These are phyloP conservation scores for Amphiduros pacificus DNA, from an alignment of 2,888 invertebrate genomes.

Conservation along the genomic window DNA sequence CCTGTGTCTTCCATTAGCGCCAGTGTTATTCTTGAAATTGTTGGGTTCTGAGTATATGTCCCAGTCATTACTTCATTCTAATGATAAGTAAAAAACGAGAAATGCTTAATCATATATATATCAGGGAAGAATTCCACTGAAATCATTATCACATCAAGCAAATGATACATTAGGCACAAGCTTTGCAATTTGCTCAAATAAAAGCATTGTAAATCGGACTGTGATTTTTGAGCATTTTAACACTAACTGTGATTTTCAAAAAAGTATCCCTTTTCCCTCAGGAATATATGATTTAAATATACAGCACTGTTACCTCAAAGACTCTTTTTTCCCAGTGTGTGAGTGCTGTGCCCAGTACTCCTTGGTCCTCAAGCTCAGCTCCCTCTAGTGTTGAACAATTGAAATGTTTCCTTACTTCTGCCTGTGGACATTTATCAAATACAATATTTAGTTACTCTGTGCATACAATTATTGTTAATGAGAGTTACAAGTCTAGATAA, in stretches of 20 bases:
- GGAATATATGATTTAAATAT: too few relatives aligned
- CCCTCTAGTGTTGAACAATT: conserved; percentile 84
- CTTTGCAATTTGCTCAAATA: too few relatives aligned
- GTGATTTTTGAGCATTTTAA: too few relatives aligned
- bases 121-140: too few relatives aligned
- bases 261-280: too few relatives aligned
- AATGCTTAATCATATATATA: too few relatives aligned
- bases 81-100: too few relatives aligned
- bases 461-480: neutral
- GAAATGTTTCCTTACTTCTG: conserved; percentile 85
- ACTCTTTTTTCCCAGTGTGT: conserved; percentile 99
- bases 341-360: conserved; percentile 89
- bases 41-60: conserved; percentile 35
- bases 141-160: too few relatives aligned
- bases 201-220: too few relatives aligned
- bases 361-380: conserved; percentile 96
- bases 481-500: neutral
- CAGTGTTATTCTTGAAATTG: conserved; percentile 32
- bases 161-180: too few relatives aligned
- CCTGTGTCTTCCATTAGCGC: conserved; percentile 37
- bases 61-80: conserved; percentile 39
- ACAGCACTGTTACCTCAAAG: conserved; percentile 87
- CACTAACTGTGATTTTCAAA: too few relatives aligned
- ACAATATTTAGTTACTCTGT: neutral
- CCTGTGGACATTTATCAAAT: conserved; percentile 39